phyloP scores from a whole-genome alignment of 2,888 invertebrate genomes.

The Allygus modestus region DNA sequence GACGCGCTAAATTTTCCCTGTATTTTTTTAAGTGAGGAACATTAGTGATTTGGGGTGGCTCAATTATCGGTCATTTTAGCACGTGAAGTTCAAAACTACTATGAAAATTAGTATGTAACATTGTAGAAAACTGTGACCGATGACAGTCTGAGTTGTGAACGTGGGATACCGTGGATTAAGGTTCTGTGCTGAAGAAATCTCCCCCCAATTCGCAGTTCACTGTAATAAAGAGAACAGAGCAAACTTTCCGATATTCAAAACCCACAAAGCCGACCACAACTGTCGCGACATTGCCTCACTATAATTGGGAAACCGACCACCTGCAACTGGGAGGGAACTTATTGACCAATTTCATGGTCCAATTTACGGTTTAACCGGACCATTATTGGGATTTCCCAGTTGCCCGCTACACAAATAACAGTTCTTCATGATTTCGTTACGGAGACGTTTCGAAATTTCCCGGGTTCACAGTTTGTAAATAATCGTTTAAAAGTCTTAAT shows the following conservation, averaged over 20 bases:
- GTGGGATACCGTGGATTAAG: too few species aligned
- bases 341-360: slow-evolving; percentile 58
- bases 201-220: too few species aligned
- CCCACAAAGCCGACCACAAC: background rate
- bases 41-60: too few species aligned
- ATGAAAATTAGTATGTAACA: too few species aligned
- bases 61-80: too few species aligned
- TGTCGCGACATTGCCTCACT: background rate
- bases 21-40: too few species aligned
- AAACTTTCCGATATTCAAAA: background rate
- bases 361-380: slow-evolving; percentile 47
- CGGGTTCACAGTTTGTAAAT: background rate
- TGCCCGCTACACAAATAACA: slow-evolving; percentile 34
- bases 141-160: too few species aligned
- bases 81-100: too few species aligned
- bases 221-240: too few species aligned
- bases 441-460: slow-evolving; percentile 9
- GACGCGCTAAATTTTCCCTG: too few species aligned
- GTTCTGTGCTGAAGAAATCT: too few species aligned
- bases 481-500: background rate
- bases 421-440: slow-evolving; percentile 12
- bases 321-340: slow-evolving; percentile 47
- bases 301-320: background rate
- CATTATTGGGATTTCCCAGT: slow-evolving; percentile 30
- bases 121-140: too few species aligned